phyloP scores from a whole-genome alignment of 2,888 invertebrate genomes.

The Drosophila cyrtoloma region DNA sequence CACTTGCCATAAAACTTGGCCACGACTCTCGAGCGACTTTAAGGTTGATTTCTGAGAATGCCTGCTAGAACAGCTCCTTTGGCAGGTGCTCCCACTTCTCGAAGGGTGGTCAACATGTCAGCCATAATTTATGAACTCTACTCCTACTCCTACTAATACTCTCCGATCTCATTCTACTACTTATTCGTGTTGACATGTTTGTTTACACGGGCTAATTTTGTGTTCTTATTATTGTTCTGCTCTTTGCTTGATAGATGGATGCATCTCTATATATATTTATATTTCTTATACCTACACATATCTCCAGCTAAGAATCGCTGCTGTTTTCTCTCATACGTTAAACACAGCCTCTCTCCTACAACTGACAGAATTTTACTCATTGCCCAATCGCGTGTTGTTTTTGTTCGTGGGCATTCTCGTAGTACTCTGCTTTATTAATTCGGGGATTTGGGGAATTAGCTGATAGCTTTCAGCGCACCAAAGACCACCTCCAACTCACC shows the following conservation, averaged over 20 bases:
- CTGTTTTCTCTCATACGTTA: conserved; percentile 23
- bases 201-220: conserved; percentile 77
- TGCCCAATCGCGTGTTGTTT: conserved; percentile 61
- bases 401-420: conserved; percentile 24
- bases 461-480: conserved; percentile 54
- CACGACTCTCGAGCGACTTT: conserved; percentile 20
- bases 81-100: conserved; percentile 47
- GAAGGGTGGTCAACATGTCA: conserved; percentile 55
- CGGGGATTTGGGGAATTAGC: conserved; percentile 80
- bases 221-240: conserved; percentile 39
- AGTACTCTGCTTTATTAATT: conserved; percentile 79
- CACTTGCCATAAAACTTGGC: conserved; percentile 73
- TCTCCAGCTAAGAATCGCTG: conserved; percentile 46
- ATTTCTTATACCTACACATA: conserved; percentile 23
- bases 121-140: conserved; percentile 56
- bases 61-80: conserved; percentile 13
- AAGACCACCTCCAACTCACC: background rate
- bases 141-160: too few relatives aligned
- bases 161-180: conserved; percentile 3
- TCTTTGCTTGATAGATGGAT: conserved; percentile 13
- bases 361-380: conserved; percentile 49
- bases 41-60: conserved; percentile 41
- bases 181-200: conserved; percentile 68
- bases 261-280: conserved; percentile 7
- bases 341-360: conserved; percentile 24